Conservation (phyloP, 1,140 invertebrate species). For the Pteromalus puparum region DNA sequence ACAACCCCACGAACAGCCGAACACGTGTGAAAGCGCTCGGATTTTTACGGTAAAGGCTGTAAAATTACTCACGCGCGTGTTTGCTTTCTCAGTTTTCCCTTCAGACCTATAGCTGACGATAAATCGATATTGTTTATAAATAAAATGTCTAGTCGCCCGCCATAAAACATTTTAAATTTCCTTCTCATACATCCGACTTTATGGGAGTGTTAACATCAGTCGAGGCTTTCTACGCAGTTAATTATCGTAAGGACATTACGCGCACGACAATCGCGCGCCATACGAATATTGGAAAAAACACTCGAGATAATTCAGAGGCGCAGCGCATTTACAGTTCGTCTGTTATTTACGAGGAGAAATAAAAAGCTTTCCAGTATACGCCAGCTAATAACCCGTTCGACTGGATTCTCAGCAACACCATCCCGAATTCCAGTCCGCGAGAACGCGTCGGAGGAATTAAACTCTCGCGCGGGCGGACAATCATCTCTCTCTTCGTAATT, state of each 20-base stretch:
- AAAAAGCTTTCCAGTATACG: constrained; percentile 5
- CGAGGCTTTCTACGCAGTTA: not conserved
- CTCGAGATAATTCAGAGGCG: not conserved
- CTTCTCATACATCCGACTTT: not conserved
- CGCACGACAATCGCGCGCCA: not conserved
- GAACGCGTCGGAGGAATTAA: not conserved
- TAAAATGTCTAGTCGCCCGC: too few species aligned
- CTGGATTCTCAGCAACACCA: not conserved
- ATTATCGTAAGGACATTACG: not conserved
- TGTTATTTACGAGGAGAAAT: not conserved
- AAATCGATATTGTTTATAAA: too few species aligned
- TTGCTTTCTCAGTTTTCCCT: not conserved
- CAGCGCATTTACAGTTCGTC: not conserved
- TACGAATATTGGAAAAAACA: constrained; percentile 1
- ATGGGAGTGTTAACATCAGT: not conserved
- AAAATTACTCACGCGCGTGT: not conserved
- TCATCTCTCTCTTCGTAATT: constrained; percentile 2
- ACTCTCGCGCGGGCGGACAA: not conserved
- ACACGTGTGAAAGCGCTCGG: not conserved
- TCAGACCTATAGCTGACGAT: too few species aligned
- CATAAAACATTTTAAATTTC: too few species aligned
- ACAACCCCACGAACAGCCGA: not conserved
- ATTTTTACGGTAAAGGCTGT: not conserved
- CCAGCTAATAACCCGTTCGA: not conserved
- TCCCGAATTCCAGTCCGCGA: not conserved